Evolutionary conservation across 2,888 invertebrate genomes (phyloP), one percentile per base, ranked within the genome.

Genomic region (Aphidius colemani): DNA sequence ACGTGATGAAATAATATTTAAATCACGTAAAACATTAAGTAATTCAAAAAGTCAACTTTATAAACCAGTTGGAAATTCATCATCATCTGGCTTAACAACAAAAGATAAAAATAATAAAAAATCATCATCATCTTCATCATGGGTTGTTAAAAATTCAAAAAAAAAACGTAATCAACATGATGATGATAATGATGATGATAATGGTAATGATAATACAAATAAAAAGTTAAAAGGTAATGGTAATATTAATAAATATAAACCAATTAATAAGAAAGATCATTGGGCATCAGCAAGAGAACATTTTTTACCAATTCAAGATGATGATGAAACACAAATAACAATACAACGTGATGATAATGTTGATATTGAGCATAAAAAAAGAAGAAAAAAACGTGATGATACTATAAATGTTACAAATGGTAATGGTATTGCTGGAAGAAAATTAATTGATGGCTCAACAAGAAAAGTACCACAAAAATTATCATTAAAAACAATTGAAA

Each of bases 11-110:
- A 72, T 74, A 4, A 74, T 67, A 59, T 78, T 75, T 66, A 57
- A 78, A 46, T 70, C 71, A 49, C 71, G 72, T 30, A 71, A 73
- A 56, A 73, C 71, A 56, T 77, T 78, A 53, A 78, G 77, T 62
- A 74, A 79, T 53, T 73, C 75, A 53, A 67, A 75, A 1, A 76
- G 75, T 73, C 80, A 79, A 64, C 71, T 82, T 48, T 82, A 82
- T 67, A 82, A 82, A 69, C 82, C 82, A 13, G 82, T 81, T 56
- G 81, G 80, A 55, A 81, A 81, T 48, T 79, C 81, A 56, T 82
- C 82, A 61, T 30, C 30, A 30, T 80, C 80, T 6, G 79, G 79
- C 70, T 80, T 80, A 67, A 74, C 71, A 53, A n/a, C 11, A 39
- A 81, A 81, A 69, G 80, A 81, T 49, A 71, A 75, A 51, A 78